Percentiles rank a stretch among this genome's conserved stretches.
phyloP scores from a whole-genome alignment of 2,888 invertebrate genomes.

The Euplagia quadripunctaria region DNA sequence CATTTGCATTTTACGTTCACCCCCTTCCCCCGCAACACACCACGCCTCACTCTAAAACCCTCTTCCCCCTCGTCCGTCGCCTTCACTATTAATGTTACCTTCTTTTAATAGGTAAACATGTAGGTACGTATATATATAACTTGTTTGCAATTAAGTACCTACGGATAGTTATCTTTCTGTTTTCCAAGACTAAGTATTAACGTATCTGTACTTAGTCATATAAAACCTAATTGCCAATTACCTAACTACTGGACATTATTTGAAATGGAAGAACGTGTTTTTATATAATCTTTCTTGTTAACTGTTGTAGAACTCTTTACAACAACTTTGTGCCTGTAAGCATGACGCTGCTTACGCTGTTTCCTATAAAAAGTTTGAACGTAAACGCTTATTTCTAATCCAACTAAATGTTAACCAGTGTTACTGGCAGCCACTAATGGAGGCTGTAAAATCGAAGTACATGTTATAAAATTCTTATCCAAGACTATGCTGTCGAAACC shows the following conservation, averaged over 20 bases:
- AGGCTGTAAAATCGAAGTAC: constrained; percentile 44
- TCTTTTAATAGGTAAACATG: not conserved
- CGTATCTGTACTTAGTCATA: too few relatives aligned
- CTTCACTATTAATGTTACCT: not conserved
- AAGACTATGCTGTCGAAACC: constrained; percentile 9
- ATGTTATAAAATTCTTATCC: constrained; percentile 44
- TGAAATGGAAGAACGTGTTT: not conserved
- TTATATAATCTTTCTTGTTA: not conserved
- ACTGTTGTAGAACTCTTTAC: not conserved
- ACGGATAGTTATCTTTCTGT: not conserved
- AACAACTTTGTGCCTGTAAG: not conserved
- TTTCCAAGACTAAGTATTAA: too few relatives aligned
- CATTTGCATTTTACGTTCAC: constrained; percentile 26
- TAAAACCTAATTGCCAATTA: not conserved
- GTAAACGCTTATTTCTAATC: constrained; percentile 25
- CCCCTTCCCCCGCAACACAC: not conserved
- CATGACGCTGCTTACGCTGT: not conserved
- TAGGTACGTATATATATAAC: not conserved
- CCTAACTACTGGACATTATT: not conserved
- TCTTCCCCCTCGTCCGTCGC: not conserved
- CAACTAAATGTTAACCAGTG: constrained; percentile 47
- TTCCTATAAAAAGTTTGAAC: not conserved
- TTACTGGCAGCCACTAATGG: constrained; percentile 40
- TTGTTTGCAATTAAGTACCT: not conserved
- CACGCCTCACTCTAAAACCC: not conserved